Percentiles rank a stretch among this genome's conserved stretches.
phyloP scores from a whole-genome alignment of 2,113 vertebrate genomes.

The Cebidichthys violaceus region DNA sequence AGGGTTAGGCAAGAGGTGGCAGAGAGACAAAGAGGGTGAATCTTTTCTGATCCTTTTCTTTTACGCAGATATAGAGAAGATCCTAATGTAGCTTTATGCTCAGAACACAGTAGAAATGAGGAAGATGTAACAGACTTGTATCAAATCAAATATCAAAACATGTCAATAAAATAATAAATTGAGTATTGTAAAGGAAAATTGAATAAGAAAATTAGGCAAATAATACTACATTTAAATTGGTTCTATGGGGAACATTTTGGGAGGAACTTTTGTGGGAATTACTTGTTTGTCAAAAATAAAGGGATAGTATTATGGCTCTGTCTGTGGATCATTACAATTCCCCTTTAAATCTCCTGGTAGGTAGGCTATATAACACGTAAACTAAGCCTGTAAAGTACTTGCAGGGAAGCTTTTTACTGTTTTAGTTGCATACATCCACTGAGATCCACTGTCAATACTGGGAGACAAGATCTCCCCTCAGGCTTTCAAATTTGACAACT shows the following conservation, averaged over 20 bases:
- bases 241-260: neutral
- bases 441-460: slow-evolving; percentile 27
- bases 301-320: neutral
- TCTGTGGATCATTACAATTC: neutral
- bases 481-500: slow-evolving; percentile 41
- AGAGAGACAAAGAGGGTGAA: slow-evolving; percentile 8
- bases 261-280: neutral
- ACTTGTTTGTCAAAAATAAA: neutral
- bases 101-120: neutral
- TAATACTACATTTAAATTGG: slow-evolving; percentile 2
- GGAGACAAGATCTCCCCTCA: slow-evolving; percentile 30
- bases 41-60: slow-evolving; percentile 12
- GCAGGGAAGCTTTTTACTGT: neutral
- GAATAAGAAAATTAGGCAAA: neutral
- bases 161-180: slow-evolving; percentile 1
- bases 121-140: neutral
- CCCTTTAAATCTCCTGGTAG: neutral
- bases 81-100: neutral
- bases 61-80: neutral
- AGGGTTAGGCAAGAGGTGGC: neutral
- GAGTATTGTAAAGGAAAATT: slow-evolving; percentile 4
- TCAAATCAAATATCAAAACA: slow-evolving; percentile 1
- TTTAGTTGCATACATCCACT: slow-evolving; percentile 11
- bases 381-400: slow-evolving; percentile 1
- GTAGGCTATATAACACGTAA: neutral